Percentiles rank a stretch among this genome's conserved stretches.
Evolutionary conservation across 2,113 vertebrate species (phyloP).

Genomic region (Corapipo altera): DNA sequence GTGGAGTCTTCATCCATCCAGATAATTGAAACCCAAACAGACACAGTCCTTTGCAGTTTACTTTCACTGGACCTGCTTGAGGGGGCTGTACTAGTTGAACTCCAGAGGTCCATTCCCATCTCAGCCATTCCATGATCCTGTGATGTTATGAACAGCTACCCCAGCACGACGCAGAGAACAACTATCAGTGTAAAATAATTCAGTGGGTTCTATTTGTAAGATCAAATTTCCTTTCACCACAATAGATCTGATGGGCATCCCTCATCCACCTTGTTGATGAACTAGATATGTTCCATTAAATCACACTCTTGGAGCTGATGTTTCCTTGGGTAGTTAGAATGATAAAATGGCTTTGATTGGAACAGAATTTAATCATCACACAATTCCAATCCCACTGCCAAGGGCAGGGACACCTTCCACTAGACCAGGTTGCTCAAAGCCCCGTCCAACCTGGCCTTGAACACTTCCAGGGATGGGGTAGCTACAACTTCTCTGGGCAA

Average conservation of each 20-base stretch:
- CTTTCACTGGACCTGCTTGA: neutral
- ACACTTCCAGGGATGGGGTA: neutral
- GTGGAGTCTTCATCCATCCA: neutral
- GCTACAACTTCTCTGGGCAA: neutral
- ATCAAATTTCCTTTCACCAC: neutral
- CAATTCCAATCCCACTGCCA: neutral
- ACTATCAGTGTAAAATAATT: neutral
- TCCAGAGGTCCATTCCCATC: neutral
- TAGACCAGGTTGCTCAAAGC: neutral
- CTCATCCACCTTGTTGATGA: neutral
- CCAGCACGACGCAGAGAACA: neutral
- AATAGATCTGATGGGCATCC: neutral
- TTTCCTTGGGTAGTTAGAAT: neutral
- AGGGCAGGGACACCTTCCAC: neutral
- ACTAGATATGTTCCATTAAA: rapidly evolving
- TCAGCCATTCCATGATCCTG: neutral
- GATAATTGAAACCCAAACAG: neutral
- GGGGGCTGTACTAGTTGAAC: neutral
- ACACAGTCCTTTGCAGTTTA: neutral
- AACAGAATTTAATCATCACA: neutral
- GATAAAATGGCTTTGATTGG: neutral
- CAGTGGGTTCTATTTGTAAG: neutral
- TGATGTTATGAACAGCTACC: neutral
- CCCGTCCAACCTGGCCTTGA: neutral
- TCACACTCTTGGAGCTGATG: too few relatives aligned